These are phyloP conservation scores for Conchocele bisecta DNA, from an alignment of 2,888 invertebrate species.

Conservation along the genomic window DNA sequence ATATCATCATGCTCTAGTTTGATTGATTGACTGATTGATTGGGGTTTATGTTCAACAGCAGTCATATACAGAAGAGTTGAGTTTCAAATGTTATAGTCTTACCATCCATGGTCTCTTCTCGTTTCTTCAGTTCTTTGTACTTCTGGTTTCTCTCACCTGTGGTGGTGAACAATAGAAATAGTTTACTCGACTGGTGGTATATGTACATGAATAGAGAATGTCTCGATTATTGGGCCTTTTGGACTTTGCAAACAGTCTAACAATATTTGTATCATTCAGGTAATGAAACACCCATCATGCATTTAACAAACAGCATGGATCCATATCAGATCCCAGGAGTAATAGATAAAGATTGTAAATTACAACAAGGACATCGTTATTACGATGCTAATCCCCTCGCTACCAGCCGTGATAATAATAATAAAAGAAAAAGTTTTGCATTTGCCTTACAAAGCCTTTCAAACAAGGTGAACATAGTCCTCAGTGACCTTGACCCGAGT, in stretches of 20 bases:
- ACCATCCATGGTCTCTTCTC: constrained; percentile 91
- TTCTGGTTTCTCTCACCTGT: constrained; percentile 89
- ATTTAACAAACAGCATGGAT: too few species aligned
- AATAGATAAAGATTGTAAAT: neutral
- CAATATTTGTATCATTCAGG: too few species aligned
- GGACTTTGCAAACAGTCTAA: neutral
- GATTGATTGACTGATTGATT: too few species aligned
- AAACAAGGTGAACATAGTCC: too few species aligned
- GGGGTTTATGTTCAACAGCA: too few species aligned
- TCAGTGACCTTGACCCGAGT: too few species aligned
- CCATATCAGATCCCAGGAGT: neutral
- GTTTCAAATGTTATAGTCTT: constrained; percentile 17
- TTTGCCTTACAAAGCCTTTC: too few species aligned
- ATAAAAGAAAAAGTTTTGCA: too few species aligned
- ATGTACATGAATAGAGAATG: neutral
- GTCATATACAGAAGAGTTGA: too few species aligned
- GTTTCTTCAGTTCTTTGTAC: constrained; percentile 90
- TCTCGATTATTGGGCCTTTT: neutral
- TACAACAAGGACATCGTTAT: neutral
- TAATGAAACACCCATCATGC: too few species aligned
- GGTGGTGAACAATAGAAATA: constrained; percentile 19
- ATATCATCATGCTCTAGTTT: too few species aligned
- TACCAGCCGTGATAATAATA: neutral
- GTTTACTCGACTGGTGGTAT: neutral
- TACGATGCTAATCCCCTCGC: too few species aligned